phyloP scores from a whole-genome alignment of 1,140 invertebrate species.

The Eupeodes corollae region DNA sequence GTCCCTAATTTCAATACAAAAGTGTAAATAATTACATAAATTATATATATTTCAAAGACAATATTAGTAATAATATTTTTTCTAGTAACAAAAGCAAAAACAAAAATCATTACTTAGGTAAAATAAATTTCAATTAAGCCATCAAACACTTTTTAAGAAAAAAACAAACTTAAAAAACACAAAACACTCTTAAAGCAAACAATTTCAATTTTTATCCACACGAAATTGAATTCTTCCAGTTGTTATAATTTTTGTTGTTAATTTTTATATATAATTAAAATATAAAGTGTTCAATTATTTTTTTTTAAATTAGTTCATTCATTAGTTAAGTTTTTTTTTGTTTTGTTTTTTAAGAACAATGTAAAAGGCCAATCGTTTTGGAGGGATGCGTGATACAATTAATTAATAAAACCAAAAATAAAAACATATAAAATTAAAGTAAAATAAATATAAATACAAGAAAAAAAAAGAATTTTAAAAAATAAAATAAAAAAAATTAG shows the following conservation, averaged over 20 bases:
- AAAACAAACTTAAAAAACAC: neutral
- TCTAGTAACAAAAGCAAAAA: too few species aligned
- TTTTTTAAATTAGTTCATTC: neutral
- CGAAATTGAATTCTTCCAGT: too few species aligned
- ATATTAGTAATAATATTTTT: too few species aligned
- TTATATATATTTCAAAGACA: too few species aligned
- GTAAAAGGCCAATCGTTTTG: constrained; percentile 25
- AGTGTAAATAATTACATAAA: too few species aligned
- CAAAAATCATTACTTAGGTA: too few species aligned
- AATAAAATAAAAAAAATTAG: neutral
- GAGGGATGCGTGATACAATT: constrained; percentile 50
- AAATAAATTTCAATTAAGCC: neutral
- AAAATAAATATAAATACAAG: neutral
- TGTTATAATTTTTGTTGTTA: neutral
- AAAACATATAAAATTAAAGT: neutral
- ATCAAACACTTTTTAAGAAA: neutral
- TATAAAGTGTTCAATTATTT: neutral
- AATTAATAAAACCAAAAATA: constrained; percentile 4
- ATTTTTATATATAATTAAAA: too few species aligned
- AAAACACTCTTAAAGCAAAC: neutral
- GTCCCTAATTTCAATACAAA: too few species aligned
- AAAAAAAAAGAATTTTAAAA: neutral
- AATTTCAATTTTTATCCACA: too few species aligned
- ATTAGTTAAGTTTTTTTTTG: too few species aligned
- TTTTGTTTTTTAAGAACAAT: neutral